phyloP scores from a whole-genome alignment of 2,888 invertebrate species.

The Drosophila falleni region DNA sequence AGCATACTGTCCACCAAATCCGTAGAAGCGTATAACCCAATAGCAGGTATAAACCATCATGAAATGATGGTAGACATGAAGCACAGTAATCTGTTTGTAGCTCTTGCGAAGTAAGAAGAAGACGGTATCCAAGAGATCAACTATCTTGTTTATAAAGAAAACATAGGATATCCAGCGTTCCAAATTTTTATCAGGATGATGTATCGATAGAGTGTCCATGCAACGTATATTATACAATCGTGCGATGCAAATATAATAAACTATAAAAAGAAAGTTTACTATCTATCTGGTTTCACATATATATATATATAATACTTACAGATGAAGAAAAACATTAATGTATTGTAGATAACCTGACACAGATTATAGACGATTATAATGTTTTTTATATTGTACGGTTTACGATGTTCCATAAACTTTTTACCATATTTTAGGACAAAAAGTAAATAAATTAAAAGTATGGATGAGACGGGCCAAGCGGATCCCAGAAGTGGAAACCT shows the following conservation, averaged over 20 bases:
- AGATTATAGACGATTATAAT: slow-evolving; percentile 92
- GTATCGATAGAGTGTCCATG: no score
- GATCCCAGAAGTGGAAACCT: slow-evolving; percentile 87
- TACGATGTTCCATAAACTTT: slow-evolving; percentile 90
- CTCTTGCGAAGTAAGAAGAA: no score
- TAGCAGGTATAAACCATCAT: no score
- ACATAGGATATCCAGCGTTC: no score
- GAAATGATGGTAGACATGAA: no score
- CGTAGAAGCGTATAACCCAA: no score
- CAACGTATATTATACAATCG: no score
- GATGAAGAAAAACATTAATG: neutral
- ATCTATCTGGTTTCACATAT: neutral
- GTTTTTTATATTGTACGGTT: slow-evolving; percentile 90
- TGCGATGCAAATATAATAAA: neutral
- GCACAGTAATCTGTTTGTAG: no score
- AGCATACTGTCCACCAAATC: no score
- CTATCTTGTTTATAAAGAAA: no score
- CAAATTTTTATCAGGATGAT: no score
- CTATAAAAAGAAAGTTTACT: neutral
- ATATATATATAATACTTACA: slow-evolving; percentile 2
- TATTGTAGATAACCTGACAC: slow-evolving; percentile 85
- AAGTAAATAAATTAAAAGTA: slow-evolving; percentile 88
- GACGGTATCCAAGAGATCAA: no score
- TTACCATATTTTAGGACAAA: slow-evolving; percentile 91
- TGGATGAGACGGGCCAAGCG: slow-evolving; percentile 88